phyloP scores from a whole-genome alignment of 1,140 invertebrate genomes.

The Bombus balteatus region DNA sequence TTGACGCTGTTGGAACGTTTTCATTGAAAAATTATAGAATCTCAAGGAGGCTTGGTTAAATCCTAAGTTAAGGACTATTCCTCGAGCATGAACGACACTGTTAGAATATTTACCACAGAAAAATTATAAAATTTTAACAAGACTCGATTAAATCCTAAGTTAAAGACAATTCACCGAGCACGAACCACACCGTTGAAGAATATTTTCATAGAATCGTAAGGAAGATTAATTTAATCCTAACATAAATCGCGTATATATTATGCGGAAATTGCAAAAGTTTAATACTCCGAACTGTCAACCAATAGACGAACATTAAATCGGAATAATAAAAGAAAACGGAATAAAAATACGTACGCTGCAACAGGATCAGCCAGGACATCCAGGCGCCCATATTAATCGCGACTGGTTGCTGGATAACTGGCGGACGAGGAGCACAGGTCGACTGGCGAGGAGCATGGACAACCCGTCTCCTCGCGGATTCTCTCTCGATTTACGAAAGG shows the following conservation, averaged over 20 bases:
- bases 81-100: too few relatives aligned
- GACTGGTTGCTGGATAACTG: constrained; percentile 32
- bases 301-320: not conserved
- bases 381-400: constrained; percentile 53
- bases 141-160: too few relatives aligned
- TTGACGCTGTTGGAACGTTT: not conserved
- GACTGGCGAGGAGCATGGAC: constrained; percentile 13
- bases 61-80: not conserved
- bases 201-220: too few relatives aligned
- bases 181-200: too few relatives aligned
- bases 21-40: not conserved
- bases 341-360: constrained; percentile 56
- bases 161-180: too few relatives aligned
- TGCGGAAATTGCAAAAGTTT: too few relatives aligned
- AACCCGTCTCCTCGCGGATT: constrained; percentile 4
- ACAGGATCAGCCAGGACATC: constrained; percentile 48
- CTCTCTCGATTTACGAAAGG: constrained; percentile 10
- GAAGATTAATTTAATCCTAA: too few relatives aligned
- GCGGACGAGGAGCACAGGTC: constrained; percentile 9
- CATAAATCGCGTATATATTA: too few relatives aligned
- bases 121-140: too few relatives aligned
- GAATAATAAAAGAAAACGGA: not conserved
- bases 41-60: not conserved
- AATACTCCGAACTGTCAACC: not conserved
- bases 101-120: too few relatives aligned